Evolutionary conservation across 2,888 invertebrate species (phyloP).

Genomic region (Chalcis sispes): DNA sequence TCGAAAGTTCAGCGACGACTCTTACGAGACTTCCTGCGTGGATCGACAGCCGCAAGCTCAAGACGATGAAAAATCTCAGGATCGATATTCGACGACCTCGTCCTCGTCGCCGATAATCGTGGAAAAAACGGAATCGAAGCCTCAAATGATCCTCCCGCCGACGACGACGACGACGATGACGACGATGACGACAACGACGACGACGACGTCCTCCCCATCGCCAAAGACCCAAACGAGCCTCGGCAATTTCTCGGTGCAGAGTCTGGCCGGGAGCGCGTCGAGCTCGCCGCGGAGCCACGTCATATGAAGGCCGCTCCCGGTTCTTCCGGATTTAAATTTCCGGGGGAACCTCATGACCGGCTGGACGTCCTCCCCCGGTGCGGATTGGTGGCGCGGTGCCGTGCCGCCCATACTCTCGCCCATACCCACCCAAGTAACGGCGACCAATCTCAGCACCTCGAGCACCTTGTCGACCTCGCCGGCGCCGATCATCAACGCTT

Average conservation of each 20-base stretch:
- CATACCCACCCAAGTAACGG: conserved; percentile 69
- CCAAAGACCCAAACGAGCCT: conserved; percentile 58
- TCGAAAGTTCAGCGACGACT: conserved; percentile 56
- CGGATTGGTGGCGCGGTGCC: conserved; percentile 51
- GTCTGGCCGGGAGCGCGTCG: conserved; percentile 70
- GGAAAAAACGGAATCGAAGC: conserved; percentile 72
- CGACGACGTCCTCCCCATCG: conserved; percentile 52
- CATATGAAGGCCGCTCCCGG: conserved; percentile 91
- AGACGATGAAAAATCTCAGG: conserved; percentile 66
- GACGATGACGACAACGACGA: conserved; percentile 54
- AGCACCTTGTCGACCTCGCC: conserved; percentile 62
- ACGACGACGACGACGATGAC: conserved; percentile 52
- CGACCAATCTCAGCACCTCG: conserved; percentile 70
- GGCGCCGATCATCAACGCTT: conserved; percentile 42
- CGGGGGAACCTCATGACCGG: conserved; percentile 78
- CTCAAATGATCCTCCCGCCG: conserved; percentile 28
- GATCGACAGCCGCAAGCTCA: conserved; percentile 43
- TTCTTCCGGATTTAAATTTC: conserved; percentile 82
- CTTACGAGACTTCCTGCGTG: conserved; percentile 44
- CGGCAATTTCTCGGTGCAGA: conserved; percentile 73
- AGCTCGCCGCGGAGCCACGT: conserved; percentile 79
- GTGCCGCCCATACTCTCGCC: conserved; percentile 63
- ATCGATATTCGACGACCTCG: conserved; percentile 67
- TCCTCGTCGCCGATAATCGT: conserved; percentile 71
- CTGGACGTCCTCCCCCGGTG: conserved; percentile 76